A percentile compares a stretch with the other conserved stretches of the same genome.
phyloP scores from a whole-genome alignment of 2,797 vertebrate genomes.

The Acanthis flammea region DNA sequence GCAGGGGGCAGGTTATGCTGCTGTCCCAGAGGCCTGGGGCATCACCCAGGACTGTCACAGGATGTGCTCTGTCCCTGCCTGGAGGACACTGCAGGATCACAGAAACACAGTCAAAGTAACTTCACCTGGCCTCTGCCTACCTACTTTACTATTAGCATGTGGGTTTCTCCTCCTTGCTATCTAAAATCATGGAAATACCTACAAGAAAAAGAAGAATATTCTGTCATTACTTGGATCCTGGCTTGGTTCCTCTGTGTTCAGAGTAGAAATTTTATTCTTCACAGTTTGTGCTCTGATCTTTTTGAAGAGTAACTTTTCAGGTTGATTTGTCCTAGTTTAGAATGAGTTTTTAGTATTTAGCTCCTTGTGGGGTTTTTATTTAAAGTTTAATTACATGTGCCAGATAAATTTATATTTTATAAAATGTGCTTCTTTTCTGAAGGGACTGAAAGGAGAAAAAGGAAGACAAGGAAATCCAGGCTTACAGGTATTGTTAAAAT shows the following conservation, averaged over 20 bases:
- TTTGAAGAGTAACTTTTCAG: neutral
- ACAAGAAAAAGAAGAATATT: neutral
- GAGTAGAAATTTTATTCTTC: neutral
- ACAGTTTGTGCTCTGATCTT: neutral
- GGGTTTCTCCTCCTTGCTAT: neutral
- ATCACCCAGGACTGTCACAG: neutral
- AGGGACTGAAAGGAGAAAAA: conserved; percentile 88
- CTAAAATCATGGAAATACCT: neutral
- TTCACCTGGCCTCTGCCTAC: neutral
- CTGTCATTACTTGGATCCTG: neutral
- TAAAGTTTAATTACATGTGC: neutral
- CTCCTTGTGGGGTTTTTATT: neutral
- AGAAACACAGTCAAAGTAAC: neutral
- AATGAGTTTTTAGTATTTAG: neutral
- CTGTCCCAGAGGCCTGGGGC: neutral
- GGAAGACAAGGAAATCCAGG: conserved; percentile 86
- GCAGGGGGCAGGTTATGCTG: neutral
- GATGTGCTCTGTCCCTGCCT: neutral
- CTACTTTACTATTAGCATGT: neutral
- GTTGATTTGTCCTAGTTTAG: neutral
- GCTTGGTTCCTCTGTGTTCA: neutral
- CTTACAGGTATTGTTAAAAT: conserved; percentile 76
- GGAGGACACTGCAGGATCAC: neutral
- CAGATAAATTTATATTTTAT: neutral
- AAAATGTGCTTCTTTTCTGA: conserved; percentile 33